Conservation (phyloP, 2,888 invertebrate genomes). For the Catonia carolina region DNA sequence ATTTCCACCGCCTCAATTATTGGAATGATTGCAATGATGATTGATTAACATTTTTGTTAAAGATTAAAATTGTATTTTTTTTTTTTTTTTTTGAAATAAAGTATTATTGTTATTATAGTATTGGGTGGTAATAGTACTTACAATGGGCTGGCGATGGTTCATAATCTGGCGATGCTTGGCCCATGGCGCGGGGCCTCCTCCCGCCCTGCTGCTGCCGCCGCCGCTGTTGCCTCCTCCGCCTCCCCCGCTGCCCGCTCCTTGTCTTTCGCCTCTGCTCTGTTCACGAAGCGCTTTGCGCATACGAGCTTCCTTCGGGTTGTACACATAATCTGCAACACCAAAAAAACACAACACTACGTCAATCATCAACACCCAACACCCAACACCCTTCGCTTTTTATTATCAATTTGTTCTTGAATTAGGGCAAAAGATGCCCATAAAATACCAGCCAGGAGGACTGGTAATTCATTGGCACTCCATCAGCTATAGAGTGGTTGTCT, state of each 20-base stretch:
- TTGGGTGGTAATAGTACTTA: too few relatives aligned
- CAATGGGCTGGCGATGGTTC: conserved; percentile 22
- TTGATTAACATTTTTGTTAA: too few relatives aligned
- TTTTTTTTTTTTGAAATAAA: too few relatives aligned
- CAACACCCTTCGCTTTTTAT: background rate
- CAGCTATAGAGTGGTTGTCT: too few relatives aligned
- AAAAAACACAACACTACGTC: background rate
- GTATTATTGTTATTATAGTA: too few relatives aligned
- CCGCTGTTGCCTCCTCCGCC: conserved; percentile 1
- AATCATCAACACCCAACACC: conserved; percentile 11
- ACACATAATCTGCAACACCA: conserved; percentile 50
- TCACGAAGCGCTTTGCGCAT: conserved; percentile 52
- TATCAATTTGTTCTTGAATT: background rate
- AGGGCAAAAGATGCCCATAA: background rate
- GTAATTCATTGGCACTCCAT: too few relatives aligned
- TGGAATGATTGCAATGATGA: too few relatives aligned
- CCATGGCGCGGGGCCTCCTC: conserved; percentile 22
- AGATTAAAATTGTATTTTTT: too few relatives aligned
- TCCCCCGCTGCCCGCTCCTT: conserved; percentile 1
- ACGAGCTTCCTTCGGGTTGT: conserved; percentile 57
- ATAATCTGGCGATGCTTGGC: conserved; percentile 21
- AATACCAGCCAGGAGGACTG: conserved; percentile 5
- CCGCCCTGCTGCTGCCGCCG: background rate
- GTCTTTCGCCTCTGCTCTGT: conserved; percentile 31
- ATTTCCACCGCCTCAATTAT: too few relatives aligned